Evolutionary conservation across 2,888 invertebrate species (phyloP).

Genomic region (Protonemura montana): DNA sequence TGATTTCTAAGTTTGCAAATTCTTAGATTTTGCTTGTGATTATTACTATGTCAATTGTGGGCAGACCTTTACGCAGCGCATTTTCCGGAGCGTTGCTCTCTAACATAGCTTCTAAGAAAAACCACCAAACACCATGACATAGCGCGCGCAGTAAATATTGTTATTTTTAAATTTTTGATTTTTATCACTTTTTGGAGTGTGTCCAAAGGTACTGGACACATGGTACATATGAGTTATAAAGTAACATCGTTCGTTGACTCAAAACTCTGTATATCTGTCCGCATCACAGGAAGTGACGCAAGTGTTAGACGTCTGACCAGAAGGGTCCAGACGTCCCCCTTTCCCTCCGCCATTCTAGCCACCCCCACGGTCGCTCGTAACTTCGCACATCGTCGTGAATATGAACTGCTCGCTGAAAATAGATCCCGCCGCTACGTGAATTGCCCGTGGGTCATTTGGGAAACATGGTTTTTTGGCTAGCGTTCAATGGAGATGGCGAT

Average conservation of each 20-base stretch:
- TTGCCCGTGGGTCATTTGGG: slow-evolving; percentile 37
- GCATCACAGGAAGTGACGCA: slow-evolving; percentile 31
- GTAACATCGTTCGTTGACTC: slow-evolving; percentile 37
- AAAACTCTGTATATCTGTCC: slow-evolving; percentile 18
- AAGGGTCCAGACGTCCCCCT: background rate
- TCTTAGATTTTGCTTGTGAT: too few species aligned
- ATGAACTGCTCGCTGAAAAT: background rate
- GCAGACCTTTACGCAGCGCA: background rate
- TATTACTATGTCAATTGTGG: too few species aligned
- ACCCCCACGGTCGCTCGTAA: background rate
- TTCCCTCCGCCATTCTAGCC: background rate
- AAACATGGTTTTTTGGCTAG: background rate
- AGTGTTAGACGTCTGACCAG: slow-evolving; percentile 22
- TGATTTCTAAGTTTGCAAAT: too few species aligned
- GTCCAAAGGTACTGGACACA: slow-evolving; percentile 31
- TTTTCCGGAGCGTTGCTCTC: slow-evolving; percentile 19
- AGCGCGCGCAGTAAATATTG: background rate
- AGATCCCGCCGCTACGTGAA: background rate
- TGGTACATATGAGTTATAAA: background rate
- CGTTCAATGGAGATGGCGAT: slow-evolving; percentile 21
- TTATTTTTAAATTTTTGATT: background rate
- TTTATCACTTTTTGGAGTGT: slow-evolving; percentile 8
- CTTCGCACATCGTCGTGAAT: background rate
- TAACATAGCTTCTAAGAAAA: too few species aligned
- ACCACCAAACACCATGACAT: too few species aligned